Evolutionary conservation across 1,140 invertebrate species (phyloP).

Genomic region (Conus ventricosus): DNA sequence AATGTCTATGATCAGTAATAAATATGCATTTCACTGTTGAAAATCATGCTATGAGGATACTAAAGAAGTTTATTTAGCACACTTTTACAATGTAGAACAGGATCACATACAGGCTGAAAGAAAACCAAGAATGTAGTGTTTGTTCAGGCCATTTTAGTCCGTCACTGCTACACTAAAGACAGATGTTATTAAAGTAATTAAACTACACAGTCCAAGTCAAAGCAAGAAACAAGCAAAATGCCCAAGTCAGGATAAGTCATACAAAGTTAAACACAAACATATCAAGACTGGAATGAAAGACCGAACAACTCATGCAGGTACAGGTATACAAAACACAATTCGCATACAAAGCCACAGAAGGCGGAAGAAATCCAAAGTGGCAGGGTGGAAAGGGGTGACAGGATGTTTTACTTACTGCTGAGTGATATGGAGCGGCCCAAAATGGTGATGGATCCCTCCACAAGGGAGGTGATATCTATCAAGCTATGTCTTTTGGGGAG

Average conservation of each 20-base stretch:
- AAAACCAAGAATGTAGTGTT: neutral
- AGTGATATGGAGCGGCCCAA: slow-evolving; percentile 57
- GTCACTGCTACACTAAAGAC: neutral
- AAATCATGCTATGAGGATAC: no score
- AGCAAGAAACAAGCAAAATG: neutral
- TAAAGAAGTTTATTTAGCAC: no score
- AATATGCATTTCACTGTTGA: no score
- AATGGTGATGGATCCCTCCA: slow-evolving; percentile 56
- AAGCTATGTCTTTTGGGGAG: slow-evolving; percentile 54
- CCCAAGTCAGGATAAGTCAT: neutral
- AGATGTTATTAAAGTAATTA: neutral
- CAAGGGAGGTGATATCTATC: slow-evolving; percentile 60
- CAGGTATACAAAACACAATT: neutral
- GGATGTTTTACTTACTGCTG: slow-evolving; percentile 57
- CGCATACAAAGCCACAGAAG: slow-evolving; percentile 11
- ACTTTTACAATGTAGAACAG: no score
- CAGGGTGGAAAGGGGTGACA: slow-evolving; percentile 9
- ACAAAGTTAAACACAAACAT: neutral
- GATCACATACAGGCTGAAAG: no score
- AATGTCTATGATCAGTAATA: no score
- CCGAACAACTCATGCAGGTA: neutral
- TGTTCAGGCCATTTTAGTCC: neutral
- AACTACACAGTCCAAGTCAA: neutral
- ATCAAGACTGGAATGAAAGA: neutral
- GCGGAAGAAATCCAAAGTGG: neutral